phyloP scores from a whole-genome alignment of 2,797 vertebrate genomes.

The Phataginus tetradactyla region DNA sequence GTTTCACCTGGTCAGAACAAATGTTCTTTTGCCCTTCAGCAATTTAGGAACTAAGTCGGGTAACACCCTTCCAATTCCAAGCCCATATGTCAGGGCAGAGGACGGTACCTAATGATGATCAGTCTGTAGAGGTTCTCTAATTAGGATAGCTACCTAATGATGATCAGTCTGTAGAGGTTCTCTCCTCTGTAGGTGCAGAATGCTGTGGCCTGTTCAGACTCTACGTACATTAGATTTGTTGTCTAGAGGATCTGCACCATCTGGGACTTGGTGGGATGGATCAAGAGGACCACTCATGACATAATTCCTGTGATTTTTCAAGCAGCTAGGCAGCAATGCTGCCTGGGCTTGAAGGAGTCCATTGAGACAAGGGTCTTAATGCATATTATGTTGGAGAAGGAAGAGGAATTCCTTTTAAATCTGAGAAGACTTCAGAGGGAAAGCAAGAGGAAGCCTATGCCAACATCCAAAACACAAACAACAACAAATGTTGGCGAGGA shows the following conservation, averaged over 20 bases:
- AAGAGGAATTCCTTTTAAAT: neutral
- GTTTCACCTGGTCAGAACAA: slow-evolving; percentile 16
- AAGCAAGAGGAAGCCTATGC: neutral
- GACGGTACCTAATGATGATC: slow-evolving; percentile 38
- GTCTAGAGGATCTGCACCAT: slow-evolving; percentile 13
- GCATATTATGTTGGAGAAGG: neutral
- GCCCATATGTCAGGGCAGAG: slow-evolving; percentile 61
- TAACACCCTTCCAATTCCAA: slow-evolving; percentile 63
- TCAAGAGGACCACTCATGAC: neutral
- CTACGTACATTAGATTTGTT: slow-evolving; percentile 47
- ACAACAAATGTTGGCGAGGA: too few relatives aligned
- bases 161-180: neutral
- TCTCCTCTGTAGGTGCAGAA: neutral
- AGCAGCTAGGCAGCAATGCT: neutral
- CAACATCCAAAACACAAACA: too few relatives aligned
- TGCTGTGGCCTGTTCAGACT: neutral
- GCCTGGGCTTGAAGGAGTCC: neutral
- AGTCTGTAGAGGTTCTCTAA: neutral
- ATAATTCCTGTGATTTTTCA: neutral
- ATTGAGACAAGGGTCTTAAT: neutral
- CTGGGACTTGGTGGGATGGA: neutral
- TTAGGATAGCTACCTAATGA: slow-evolving; percentile 33
- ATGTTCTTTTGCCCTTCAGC: slow-evolving; percentile 65
- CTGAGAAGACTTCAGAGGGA: neutral
- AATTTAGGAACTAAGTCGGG: slow-evolving; percentile 50